Conservation (phyloP, 1,140 invertebrate species). For the Tetraneura akinire region DNA sequence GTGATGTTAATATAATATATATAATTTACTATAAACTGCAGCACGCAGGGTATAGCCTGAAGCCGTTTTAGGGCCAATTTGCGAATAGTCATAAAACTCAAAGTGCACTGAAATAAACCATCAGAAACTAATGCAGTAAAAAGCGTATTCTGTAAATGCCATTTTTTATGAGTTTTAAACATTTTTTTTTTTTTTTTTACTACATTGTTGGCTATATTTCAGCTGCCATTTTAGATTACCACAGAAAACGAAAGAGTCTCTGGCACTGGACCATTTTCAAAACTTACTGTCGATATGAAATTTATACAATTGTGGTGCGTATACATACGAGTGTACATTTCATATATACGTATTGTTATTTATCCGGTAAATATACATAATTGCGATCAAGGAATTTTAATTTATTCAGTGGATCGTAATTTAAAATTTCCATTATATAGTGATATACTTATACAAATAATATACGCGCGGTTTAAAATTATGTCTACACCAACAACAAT, state of each 20-base stretch:
- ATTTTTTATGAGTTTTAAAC: constrained; percentile 45
- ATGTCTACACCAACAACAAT: too few species aligned
- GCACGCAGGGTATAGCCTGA: neutral
- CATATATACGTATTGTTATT: too few species aligned
- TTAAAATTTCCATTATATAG: too few species aligned
- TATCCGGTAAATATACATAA: too few species aligned
- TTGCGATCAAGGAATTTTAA: too few species aligned
- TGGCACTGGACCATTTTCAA: constrained; percentile 20
- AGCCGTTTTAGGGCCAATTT: neutral
- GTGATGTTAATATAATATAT: too few species aligned
- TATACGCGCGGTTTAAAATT: too few species aligned
- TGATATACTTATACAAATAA: too few species aligned
- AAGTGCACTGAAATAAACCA: constrained; percentile 35
- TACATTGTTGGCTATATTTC: constrained; percentile 49
- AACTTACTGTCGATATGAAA: neutral
- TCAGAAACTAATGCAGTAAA: neutral
- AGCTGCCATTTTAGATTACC: constrained; percentile 26
- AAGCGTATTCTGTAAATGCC: constrained; percentile 32
- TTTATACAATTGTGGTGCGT: neutral
- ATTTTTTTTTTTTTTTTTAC: constrained; percentile 41
- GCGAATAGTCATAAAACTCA: constrained; percentile 9
- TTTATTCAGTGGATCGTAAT: too few species aligned
- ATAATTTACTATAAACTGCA: too few species aligned
- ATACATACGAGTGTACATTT: too few species aligned
- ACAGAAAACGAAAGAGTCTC: constrained; percentile 8